A percentile compares a stretch with the other conserved stretches of the same genome.
These are phyloP conservation scores for Euproctis similis DNA, from an alignment of 2,888 invertebrate species.

Conservation along the genomic window DNA sequence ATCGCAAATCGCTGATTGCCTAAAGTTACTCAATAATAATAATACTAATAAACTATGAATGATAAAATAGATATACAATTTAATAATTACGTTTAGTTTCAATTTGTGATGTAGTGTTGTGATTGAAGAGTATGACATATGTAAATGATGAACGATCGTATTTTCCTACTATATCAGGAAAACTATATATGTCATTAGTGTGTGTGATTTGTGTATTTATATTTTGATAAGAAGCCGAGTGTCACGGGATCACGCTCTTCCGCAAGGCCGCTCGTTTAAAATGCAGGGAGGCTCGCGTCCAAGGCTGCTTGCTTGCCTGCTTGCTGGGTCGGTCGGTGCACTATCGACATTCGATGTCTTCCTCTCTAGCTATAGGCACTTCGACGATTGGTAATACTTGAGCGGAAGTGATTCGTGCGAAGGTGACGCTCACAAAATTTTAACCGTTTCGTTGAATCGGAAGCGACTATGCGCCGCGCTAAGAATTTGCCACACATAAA, in stretches of 20 bases:
- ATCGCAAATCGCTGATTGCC: no score
- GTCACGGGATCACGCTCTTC: constrained; percentile 71
- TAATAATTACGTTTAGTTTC: no score
- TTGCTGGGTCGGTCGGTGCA: constrained; percentile 67
- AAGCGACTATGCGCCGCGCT: constrained; percentile 66
- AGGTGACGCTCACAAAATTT: constrained; percentile 61
- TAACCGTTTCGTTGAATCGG: constrained; percentile 53
- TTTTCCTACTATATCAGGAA: no score
- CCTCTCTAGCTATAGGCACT: constrained; percentile 58
- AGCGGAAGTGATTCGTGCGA: constrained; percentile 63
- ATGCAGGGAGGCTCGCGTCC: constrained; percentile 72
- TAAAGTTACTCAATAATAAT: no score
- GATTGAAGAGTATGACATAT: no score
- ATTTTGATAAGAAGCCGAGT: constrained; percentile 50
- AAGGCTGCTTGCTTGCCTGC: constrained; percentile 48
- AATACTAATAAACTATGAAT: no score
- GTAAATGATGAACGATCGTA: no score
- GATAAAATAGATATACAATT: no score
- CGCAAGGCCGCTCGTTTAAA: constrained; percentile 73
- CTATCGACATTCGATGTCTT: constrained; percentile 55
- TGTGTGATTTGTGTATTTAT: constrained; percentile 27
- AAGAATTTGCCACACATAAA: constrained; percentile 61
- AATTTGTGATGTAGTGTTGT: no score
- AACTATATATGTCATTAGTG: no score
- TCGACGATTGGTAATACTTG: constrained; percentile 49